Percentiles rank a stretch among this genome's conserved stretches.
Conservation (phyloP, 1,140 invertebrate genomes). For the Globodera ellingtonae region DNA sequence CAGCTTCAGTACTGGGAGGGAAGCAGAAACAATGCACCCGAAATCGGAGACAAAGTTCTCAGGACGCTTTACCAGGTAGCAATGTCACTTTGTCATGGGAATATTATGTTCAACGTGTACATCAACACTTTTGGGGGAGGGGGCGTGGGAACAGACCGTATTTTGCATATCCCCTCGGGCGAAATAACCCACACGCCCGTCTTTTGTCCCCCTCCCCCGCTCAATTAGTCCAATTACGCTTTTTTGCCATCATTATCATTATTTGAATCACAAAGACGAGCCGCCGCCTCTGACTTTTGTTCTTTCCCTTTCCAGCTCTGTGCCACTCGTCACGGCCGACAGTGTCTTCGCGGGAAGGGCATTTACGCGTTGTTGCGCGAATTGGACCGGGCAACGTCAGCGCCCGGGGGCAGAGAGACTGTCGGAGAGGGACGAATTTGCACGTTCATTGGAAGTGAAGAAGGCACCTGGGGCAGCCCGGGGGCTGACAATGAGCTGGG, state of each 20-base stretch:
- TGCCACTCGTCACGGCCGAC: constrained; percentile 38
- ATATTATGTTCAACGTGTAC: no score
- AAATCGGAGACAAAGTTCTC: constrained; percentile 27
- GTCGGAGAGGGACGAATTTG: background rate
- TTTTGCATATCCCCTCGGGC: no score
- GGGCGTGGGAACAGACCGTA: no score
- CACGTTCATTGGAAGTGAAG: background rate
- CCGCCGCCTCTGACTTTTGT: background rate
- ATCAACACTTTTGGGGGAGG: no score
- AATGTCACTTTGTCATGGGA: background rate
- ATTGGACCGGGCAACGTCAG: constrained; percentile 35
- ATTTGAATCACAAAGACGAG: background rate
- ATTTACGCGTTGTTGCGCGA: constrained; percentile 42
- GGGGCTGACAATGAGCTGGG: constrained; percentile 18
- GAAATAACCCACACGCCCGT: no score
- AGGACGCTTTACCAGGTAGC: constrained; percentile 41
- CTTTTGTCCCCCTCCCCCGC: background rate
- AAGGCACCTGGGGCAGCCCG: background rate
- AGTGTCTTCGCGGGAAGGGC: constrained; percentile 31
- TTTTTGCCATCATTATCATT: background rate
- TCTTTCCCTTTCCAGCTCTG: constrained; percentile 35
- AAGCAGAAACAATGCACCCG: constrained; percentile 14
- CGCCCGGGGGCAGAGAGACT: background rate
- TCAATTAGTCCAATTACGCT: constrained; percentile 2
- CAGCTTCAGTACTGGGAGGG: constrained; percentile 37